phyloP scores from a whole-genome alignment of 2,888 invertebrate genomes.

The Drosophila diplacantha region DNA sequence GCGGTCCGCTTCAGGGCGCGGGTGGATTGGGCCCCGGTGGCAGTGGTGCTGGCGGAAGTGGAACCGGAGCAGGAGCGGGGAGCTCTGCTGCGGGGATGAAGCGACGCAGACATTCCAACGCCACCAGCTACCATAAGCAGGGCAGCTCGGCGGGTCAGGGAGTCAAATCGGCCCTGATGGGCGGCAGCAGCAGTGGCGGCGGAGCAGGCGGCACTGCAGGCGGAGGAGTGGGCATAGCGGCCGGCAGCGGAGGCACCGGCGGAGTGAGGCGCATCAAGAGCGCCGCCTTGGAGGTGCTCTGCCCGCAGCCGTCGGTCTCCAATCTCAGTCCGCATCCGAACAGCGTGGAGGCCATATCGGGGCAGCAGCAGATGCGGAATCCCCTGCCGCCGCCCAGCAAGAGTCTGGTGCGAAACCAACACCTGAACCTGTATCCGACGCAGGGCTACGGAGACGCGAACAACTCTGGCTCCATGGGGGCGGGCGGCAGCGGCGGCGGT shows the following conservation, averaged over 20 bases:
- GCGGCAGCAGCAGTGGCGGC: slow-evolving; percentile 21
- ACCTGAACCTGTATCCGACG: slow-evolving; percentile 82
- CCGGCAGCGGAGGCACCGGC: slow-evolving; percentile 2
- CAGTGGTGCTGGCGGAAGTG: slow-evolving; percentile 12
- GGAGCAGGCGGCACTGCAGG: neutral
- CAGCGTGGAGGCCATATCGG: slow-evolving; percentile 86
- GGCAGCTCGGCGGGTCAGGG: slow-evolving; percentile 26
- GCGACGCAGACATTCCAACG: slow-evolving; percentile 78
- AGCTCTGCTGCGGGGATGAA: slow-evolving; percentile 60
- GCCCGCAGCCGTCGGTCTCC: slow-evolving; percentile 83
- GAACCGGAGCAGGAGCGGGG: slow-evolving; percentile 16
- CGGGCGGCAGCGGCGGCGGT: neutral
- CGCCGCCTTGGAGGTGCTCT: slow-evolving; percentile 84
- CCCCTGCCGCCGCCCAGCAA: slow-evolving; percentile 86
- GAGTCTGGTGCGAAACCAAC: slow-evolving; percentile 84
- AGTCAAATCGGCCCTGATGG: slow-evolving; percentile 48
- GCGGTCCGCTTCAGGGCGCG: slow-evolving; percentile 54
- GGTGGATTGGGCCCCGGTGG: slow-evolving; percentile 18
- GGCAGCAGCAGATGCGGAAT: slow-evolving; percentile 82
- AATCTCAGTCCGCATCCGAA: slow-evolving; percentile 89
- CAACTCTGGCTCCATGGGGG: slow-evolving; percentile 46
- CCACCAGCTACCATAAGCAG: slow-evolving; percentile 69
- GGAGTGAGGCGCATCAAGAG: slow-evolving; percentile 84
- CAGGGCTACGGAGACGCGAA: slow-evolving; percentile 60
- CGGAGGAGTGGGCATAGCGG: neutral